These are phyloP conservation scores for Cyrtonyx montezumae DNA, from an alignment of 2,113 vertebrate species.

Conservation along the genomic window DNA sequence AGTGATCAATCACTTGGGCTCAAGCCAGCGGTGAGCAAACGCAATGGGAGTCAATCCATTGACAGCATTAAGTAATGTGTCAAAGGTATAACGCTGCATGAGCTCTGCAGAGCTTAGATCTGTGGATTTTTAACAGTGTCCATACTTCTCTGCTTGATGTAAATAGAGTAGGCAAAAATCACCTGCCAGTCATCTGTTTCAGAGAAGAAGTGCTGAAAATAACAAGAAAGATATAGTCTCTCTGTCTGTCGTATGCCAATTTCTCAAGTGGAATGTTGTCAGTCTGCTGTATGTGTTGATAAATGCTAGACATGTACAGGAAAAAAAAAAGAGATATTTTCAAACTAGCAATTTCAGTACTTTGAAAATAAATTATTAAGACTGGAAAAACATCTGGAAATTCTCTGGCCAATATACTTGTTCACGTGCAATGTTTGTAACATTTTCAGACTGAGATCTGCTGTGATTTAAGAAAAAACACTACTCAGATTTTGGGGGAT, in stretches of 20 bases:
- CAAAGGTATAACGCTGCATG: not conserved
- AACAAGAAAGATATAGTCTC: not conserved
- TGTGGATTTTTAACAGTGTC: not conserved
- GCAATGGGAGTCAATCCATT: fast-evolving
- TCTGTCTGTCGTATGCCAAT: not conserved
- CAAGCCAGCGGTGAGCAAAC: not conserved
- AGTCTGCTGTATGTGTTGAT: not conserved
- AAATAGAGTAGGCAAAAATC: not conserved
- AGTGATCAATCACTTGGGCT: not conserved
- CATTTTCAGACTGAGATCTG: slow-evolving; percentile 57
- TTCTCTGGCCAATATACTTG: not conserved
- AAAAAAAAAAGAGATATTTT: not conserved
- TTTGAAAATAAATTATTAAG: not conserved
- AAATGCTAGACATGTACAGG: not conserved
- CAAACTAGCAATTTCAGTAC: not conserved
- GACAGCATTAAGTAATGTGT: not conserved
- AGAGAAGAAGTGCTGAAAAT: not conserved
- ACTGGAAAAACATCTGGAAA: slow-evolving; percentile 51
- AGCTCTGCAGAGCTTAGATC: not conserved
- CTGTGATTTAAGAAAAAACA: not conserved
- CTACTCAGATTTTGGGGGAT: not conserved
- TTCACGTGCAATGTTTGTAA: slow-evolving; percentile 29
- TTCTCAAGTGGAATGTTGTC: not conserved
- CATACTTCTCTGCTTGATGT: not conserved
- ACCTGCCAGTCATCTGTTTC: not conserved